Evolutionary conservation across 1,140 invertebrate genomes (phyloP).

Genomic region (Diorhabda elongata): DNA sequence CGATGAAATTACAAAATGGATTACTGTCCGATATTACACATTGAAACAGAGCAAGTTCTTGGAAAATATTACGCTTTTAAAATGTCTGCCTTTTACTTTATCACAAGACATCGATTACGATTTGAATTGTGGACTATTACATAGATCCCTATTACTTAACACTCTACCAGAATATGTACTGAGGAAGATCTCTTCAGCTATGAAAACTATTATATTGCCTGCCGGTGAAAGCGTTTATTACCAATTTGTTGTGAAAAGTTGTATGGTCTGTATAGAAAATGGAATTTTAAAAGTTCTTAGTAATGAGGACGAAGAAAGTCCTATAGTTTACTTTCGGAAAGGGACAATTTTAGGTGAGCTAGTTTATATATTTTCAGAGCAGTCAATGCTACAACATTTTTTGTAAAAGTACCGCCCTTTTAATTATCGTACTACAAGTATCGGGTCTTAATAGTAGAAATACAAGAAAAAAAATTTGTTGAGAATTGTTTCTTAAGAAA

Average conservation of each 20-base stretch:
- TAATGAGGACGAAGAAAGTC: constrained; percentile 51
- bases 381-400: background rate
- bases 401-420: background rate
- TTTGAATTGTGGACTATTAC: constrained; percentile 49
- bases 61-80: constrained; percentile 46
- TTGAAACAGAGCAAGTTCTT: constrained; percentile 49
- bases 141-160: constrained; percentile 49
- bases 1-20: background rate
- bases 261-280: constrained; percentile 50
- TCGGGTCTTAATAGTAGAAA: background rate
- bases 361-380: background rate
- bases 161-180: constrained; percentile 49
- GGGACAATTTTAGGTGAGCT: constrained; percentile 51
- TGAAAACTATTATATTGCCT: constrained; percentile 49
- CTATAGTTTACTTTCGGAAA: constrained; percentile 50
- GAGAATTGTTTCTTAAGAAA: too few species aligned
- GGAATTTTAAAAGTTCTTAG: constrained; percentile 50
- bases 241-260: constrained; percentile 49
- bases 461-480: too few species aligned
- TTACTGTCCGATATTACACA: background rate
- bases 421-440: background rate
- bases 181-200: constrained; percentile 47
- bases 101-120: constrained; percentile 50
- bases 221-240: constrained; percentile 49
- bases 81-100: constrained; percentile 45